Evolutionary conservation across 2,797 vertebrate genomes (phyloP), one percentile per base, ranked within the genome.

Genomic region (Lagocephalus sceleratus): DNA sequence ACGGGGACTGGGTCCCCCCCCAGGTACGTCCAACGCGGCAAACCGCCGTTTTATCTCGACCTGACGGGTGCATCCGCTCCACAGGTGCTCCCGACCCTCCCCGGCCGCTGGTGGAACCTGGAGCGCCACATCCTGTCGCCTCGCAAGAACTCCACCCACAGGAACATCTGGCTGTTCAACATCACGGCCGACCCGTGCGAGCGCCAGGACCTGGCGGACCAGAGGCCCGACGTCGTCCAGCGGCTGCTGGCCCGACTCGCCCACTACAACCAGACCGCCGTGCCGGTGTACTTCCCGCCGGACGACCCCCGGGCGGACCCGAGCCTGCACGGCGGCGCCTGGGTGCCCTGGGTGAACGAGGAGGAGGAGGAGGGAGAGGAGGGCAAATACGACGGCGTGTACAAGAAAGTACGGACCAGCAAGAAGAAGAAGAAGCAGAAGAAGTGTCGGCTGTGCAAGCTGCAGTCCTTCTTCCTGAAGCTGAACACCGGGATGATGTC

Each of bases 91-190:
- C 89, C 93, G 45, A 90, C 90, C 58, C 94, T 98, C 17, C 92
- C 94, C 0, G 94, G 93, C 6, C 94, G 90, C 77, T 99, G 97
- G 97, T 99, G 96, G 96, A 94, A 95, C 84, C 88, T 99, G 11
- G 97, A 98, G 51, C 90, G 96, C 1, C 19, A 57, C 47, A 17
- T 52, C 3, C 19, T 20, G 0, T 38, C 60, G 0, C 9, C 3
- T 22, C 22, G 49, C 42, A 85, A 90, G 76, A 85, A 86, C 17
- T 78, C 83, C 6, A 63, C 79, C 3, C 63, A 60, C 35, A 91
- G 90, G 68, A 92, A 87, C 0, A 20, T 97, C 58, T 98, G 96
- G 96, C 90, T 99, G 47, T 99, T 96, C 86, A 98, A 99, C 87
- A 95, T 99, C 88, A 97, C 92, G 0, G 93, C 85, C 0, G 97